Evolutionary conservation across 2,113 vertebrate genomes (phyloP).

Genomic region (Paradisaea rubra): DNA sequence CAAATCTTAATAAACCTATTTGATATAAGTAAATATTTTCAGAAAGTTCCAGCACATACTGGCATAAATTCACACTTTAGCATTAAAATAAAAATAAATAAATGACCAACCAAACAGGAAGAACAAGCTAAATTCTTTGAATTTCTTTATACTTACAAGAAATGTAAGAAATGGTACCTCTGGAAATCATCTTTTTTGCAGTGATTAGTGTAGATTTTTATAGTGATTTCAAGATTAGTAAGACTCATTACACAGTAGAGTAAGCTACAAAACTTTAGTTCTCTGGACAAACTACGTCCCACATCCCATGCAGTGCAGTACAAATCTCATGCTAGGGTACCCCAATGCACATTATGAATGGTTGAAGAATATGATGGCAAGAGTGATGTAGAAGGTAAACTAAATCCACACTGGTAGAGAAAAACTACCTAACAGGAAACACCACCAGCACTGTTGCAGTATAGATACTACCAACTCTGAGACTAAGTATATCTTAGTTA

Average conservation of each 20-base stretch:
- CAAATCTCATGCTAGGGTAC: not conserved
- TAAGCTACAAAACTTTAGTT: not conserved
- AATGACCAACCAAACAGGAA: not conserved
- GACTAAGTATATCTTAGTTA: not conserved
- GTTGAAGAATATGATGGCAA: not conserved
- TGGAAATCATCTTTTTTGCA: not conserved
- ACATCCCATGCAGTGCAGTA: not conserved
- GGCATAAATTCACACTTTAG: not conserved
- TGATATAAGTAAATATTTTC: not conserved
- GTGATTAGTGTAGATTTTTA: not conserved
- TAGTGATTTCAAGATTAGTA: not conserved
- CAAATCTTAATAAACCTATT: not conserved
- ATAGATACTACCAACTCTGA: not conserved
- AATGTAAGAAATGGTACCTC: not conserved
- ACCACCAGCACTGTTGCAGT: not conserved
- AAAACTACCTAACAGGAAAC: not conserved
- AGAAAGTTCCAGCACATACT: not conserved
- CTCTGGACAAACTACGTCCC: not conserved
- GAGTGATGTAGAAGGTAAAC: not conserved
- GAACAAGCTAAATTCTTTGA: not conserved
- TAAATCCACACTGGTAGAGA: not conserved
- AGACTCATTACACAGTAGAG: not conserved
- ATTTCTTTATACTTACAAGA: not conserved
- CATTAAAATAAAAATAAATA: not conserved
- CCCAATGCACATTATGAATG: not conserved